Percentiles rank a stretch among this genome's conserved stretches.
phyloP scores from a whole-genome alignment of 1,140 invertebrate species.

The Drosophila guanche region DNA sequence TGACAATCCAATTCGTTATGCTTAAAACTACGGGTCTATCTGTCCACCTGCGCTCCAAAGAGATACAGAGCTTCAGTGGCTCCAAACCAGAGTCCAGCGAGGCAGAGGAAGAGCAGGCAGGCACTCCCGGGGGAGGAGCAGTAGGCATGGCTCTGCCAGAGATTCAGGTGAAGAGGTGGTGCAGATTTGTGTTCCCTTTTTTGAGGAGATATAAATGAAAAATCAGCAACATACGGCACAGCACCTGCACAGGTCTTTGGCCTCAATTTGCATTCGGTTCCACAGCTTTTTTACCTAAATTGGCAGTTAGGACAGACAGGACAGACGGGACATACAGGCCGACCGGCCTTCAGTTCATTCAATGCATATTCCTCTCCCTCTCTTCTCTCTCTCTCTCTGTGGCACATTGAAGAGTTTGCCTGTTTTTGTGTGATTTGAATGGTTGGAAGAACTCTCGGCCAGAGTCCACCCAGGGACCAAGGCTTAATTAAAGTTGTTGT shows the following conservation, averaged over 20 bases:
- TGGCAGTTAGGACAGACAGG: slow-evolving; percentile 61
- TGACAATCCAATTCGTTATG: slow-evolving; percentile 75
- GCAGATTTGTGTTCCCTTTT: slow-evolving; percentile 19
- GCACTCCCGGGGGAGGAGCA: no score
- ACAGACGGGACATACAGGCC: slow-evolving; percentile 36
- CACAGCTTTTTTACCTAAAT: slow-evolving; percentile 67
- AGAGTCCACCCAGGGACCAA: slow-evolving; percentile 1
- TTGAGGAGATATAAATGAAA: slow-evolving; percentile 57
- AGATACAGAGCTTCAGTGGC: slow-evolving; percentile 7
- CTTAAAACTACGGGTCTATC: slow-evolving; percentile 65
- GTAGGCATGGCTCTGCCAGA: no score
- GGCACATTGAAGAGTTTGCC: slow-evolving; percentile 11
- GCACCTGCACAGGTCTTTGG: slow-evolving; percentile 17
- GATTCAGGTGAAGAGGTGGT: not conserved
- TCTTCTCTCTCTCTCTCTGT: not conserved
- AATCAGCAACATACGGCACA: slow-evolving; percentile 55
- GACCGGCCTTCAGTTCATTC: slow-evolving; percentile 20
- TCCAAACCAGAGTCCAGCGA: slow-evolving; percentile 22
- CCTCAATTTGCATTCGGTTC: slow-evolving; percentile 52
- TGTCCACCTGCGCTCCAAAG: slow-evolving; percentile 15
- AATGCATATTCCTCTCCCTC: no score
- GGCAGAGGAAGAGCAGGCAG: no score
- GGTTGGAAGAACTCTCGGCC: slow-evolving; percentile 12
- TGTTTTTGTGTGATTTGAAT: slow-evolving; percentile 12
- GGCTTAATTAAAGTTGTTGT: slow-evolving; percentile 53